Conservation (phyloP, 2,888 invertebrate genomes). For the Synergus laeviventris region DNA sequence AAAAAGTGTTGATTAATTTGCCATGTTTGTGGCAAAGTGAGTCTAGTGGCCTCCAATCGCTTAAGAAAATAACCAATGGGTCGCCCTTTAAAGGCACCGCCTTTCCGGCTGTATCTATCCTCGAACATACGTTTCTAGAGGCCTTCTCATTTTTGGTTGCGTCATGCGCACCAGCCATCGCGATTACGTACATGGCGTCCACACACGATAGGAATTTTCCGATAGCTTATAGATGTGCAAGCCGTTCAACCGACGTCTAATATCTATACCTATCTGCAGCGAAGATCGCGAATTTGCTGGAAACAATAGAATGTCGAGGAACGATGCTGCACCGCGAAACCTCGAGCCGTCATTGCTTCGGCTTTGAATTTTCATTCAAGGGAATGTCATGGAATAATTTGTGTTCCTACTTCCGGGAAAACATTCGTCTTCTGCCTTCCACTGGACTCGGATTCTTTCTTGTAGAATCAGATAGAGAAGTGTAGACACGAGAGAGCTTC, state of each 20-base stretch:
- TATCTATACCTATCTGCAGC: conserved; percentile 60
- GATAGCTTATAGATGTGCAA: conserved; percentile 65
- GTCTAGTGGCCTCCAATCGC: conserved; percentile 41
- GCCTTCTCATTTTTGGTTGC: conserved; percentile 57
- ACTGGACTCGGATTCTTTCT: conserved; percentile 11
- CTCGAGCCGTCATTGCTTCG: conserved; percentile 35
- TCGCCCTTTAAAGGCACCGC: conserved; percentile 54
- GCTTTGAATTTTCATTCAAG: conserved; percentile 47
- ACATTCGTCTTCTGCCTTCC: conserved; percentile 34
- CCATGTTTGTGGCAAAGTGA: conserved; percentile 25
- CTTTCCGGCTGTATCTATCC: conserved; percentile 49
- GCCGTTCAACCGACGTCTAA: conserved; percentile 53
- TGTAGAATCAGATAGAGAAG: conserved; percentile 19
- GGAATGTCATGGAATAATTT: conserved; percentile 48
- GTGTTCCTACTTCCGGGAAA: conserved; percentile 35
- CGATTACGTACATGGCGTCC: conserved; percentile 62
- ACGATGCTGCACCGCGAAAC: conserved; percentile 38
- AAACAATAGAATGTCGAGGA: conserved; percentile 61
- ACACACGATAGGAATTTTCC: conserved; percentile 69
- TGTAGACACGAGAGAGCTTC: conserved; percentile 29
- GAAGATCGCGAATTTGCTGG: conserved; percentile 57
- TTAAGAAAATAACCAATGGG: conserved; percentile 51
- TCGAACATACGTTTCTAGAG: conserved; percentile 51
- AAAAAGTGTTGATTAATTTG: conserved; percentile 28
- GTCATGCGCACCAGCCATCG: conserved; percentile 50